These are phyloP conservation scores for Musca vetustissima DNA, from an alignment of 1,140 invertebrate species.

Conservation along the genomic window DNA sequence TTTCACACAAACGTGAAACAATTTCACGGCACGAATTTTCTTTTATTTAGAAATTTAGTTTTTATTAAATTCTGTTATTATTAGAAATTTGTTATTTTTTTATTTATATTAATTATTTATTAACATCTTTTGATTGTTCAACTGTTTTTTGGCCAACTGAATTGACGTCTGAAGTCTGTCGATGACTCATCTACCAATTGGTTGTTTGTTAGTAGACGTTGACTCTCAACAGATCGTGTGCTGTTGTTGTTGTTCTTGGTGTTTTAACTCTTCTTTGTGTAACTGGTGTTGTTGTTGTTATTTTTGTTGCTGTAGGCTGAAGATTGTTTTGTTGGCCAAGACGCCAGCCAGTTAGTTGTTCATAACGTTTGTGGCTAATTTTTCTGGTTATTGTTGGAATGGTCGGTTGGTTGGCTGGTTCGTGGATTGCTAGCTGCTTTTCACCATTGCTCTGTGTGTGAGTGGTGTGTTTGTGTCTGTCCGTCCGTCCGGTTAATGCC, in stretches of 20 bases:
- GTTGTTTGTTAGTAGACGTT: neutral
- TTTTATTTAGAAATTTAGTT: neutral
- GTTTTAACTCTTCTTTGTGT: neutral
- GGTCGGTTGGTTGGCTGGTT: no score
- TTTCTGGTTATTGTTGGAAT: no score
- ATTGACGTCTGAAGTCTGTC: neutral
- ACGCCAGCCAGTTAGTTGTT: neutral
- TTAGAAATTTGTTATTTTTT: neutral
- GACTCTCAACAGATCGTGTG: neutral
- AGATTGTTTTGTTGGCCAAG: no score
- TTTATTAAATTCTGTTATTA: neutral
- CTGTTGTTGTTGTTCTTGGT: neutral
- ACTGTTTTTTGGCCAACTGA: neutral
- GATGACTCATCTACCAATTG: neutral
- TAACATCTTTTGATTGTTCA: neutral
- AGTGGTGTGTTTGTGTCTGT: no score
- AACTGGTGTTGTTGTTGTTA: neutral
- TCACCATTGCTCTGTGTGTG: no score
- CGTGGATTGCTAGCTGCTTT: neutral
- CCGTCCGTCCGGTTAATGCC: no score
- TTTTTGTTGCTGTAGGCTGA: no score
- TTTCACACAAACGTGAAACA: neutral
- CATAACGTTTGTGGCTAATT: neutral
- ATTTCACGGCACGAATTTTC: no score
- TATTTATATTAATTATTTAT: neutral